Base-by-base conservation (phyloP, 1,140 invertebrate genomes). In the Plutomurus gul region DNA sequence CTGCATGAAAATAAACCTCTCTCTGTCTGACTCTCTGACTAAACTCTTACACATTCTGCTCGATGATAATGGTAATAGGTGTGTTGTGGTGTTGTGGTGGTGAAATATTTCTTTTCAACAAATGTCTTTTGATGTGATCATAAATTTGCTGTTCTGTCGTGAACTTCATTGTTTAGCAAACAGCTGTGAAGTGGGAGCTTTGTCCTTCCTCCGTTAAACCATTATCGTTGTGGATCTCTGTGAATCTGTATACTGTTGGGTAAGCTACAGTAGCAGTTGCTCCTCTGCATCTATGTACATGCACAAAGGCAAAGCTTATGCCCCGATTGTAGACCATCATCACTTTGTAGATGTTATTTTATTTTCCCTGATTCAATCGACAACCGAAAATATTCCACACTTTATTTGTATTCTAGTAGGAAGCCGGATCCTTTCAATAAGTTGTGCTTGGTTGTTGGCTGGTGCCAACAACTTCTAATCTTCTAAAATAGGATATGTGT, bases 131-230 rank as follows among this genome's bases (percentile, higher is more conserved):
- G 13, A 65, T 65, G 22, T 72, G 70, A 72, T 72, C 70, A 72
- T 72, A 72, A 72, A 72, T 72, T 72, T 72, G 70, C 40, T 72
- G 70, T 39, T 72, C 36, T 72, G 70, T 72, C 70, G 70, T 40
- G 70, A 39, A 72, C 13, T 72, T 72, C 70, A 72, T 72, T 72
- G 70, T 72, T 72, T 72, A 46, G 36, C 70, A 72, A 40, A 72
- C 70, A 72, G 70, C 70, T 72, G 70, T 72, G 70, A 72, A 72
- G 70, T 72, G 70, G 70, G 37, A 46, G n/a, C 70, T 43, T 72
- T 65, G 56, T 65, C 56, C 56, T 65, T 65, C 56, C 18, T 33
- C 56, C 56, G 27, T 30, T 60, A 60, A 11, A 60, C 51, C 13
- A 65, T 65, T 65, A 65, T 65, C n/a, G n/a, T n/a, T n/a, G n/a